These are phyloP conservation scores for Steinernema carpocapsae DNA, from an alignment of 2,888 invertebrate species.

Conservation along the genomic window DNA sequence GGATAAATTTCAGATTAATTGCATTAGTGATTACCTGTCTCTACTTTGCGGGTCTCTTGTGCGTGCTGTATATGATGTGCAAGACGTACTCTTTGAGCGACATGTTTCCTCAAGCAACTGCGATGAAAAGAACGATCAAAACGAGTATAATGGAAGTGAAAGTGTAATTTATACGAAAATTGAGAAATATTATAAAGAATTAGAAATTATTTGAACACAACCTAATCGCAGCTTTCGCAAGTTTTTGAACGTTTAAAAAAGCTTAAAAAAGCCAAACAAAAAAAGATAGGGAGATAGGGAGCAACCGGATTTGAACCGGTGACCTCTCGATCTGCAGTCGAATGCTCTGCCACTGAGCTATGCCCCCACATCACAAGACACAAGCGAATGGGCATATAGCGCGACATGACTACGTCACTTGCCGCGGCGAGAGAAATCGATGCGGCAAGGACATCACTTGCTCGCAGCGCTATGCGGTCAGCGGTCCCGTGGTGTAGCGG, in stretches of 20 bases:
- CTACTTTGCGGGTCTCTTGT: constrained; percentile 17
- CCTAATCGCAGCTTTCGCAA: too few species aligned
- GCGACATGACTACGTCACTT: too few species aligned
- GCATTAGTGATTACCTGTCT: constrained; percentile 7
- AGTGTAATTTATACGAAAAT: neutral
- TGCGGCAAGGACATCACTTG: too few species aligned
- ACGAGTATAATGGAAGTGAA: constrained; percentile 26
- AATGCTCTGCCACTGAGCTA: constrained; percentile 61
- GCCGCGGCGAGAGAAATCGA: too few species aligned
- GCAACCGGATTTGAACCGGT: constrained; percentile 51
- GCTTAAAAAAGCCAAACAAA: too few species aligned
- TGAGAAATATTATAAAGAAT: neutral
- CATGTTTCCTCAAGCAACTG: neutral
- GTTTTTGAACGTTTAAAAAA: too few species aligned
- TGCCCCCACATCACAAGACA: constrained; percentile 44
- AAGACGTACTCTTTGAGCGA: constrained; percentile 16
- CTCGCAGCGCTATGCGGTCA: too few species aligned
- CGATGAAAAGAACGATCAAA: neutral
- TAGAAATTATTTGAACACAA: too few species aligned
- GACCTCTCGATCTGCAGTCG: constrained; percentile 61
- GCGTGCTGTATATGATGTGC: constrained; percentile 17
- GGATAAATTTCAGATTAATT: neutral
- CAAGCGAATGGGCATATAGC: too few species aligned
- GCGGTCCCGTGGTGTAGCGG: constrained; percentile 46
- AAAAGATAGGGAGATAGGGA: too few species aligned